Evolutionary conservation across 2,113 vertebrate genomes (phyloP), one percentile per base, ranked within the genome.

Genomic region (Cyprinodon tularosa): DNA sequence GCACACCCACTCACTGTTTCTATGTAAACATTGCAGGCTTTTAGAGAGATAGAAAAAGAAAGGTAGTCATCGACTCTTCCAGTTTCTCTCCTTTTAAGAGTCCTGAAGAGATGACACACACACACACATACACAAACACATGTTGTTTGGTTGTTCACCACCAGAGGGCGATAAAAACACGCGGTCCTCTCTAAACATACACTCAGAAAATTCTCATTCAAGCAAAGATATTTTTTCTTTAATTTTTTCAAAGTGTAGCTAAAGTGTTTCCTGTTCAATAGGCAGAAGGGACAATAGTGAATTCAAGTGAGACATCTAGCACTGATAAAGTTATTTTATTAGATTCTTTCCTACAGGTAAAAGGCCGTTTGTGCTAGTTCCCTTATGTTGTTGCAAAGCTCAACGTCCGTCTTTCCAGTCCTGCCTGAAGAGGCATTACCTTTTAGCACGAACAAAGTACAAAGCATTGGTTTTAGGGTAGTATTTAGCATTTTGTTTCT

Each of bases 401-500:
- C 50, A 83, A 66, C 60, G 11, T 78, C 76, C 44, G 12, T 75
- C 74, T 66, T 74, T 64, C 64, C 38, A 29, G 29, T 74, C 64
- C 62, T 22, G 3, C 48, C 83, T 76, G 68, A 36, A 80, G 74
- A 69, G 83, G 86, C 91, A 97, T 96, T 96, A 99, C 97, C 98
- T 99, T 90, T 99, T 99, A 42, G 98, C 98, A 47, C 97, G 95
- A 73, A 99, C 98, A 86, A 99, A 99, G 94, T 99, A 99, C 97
- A 99, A 97, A 95, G 98, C 98, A 71, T 99, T 99, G 76, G 97
- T 99, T 96, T 99, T 99, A 82, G 98, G 98, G 89, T 99, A 99
- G 86, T 99, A 99, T 91, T 99, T 99, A 77, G 98, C 97, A 86
- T 99, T 99, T 89, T 99, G 98, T 93, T 99, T 99, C 94, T 98